Evolutionary conservation across 2,113 vertebrate species (phyloP).

Genomic region (Amphilophus citrinellus): DNA sequence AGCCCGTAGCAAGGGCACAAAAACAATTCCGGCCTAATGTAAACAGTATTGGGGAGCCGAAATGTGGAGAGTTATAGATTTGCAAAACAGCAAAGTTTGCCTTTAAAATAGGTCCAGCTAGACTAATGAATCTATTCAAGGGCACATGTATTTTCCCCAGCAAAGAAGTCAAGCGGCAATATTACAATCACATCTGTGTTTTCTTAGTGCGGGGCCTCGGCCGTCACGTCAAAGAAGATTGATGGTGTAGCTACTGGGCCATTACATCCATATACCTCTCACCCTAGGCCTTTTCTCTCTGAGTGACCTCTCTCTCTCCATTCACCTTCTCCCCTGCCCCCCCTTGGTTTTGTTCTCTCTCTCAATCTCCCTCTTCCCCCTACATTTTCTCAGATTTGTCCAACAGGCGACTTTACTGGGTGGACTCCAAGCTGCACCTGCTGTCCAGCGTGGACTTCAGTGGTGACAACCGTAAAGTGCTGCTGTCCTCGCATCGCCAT

Average conservation of each 20-base stretch:
- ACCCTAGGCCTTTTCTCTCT: conserved; percentile 51
- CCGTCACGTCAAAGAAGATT: conserved; percentile 69
- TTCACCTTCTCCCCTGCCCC: not conserved
- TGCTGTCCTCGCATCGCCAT: conserved; percentile 90
- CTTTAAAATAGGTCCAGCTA: conserved; percentile 37
- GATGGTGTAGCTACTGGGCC: conserved; percentile 65
- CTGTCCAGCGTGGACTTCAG: conserved; percentile 95
- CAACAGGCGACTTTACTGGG: conserved; percentile 96
- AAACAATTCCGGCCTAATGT: not conserved
- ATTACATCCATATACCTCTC: conserved; percentile 69
- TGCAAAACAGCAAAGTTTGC: conserved; percentile 24
- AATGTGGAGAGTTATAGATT: conserved; percentile 7
- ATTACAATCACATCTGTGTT: conserved; percentile 71
- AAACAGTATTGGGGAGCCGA: not conserved
- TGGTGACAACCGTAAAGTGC: conserved; percentile 91
- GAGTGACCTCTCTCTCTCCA: conserved; percentile 60
- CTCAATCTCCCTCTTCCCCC: not conserved
- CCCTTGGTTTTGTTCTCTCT: conserved; percentile 15
- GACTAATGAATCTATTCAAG: conserved; percentile 66
- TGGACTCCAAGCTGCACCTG: conserved; percentile 96
- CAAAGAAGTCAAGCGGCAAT: conserved; percentile 63
- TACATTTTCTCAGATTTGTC: conserved; percentile 87
- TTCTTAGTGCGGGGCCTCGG: conserved; percentile 51
- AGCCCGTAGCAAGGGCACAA: not conserved
- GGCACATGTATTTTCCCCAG: conserved; percentile 37